Evolutionary conservation across 1,140 invertebrate genomes (phyloP).

Genomic region (Ericerus pela): DNA sequence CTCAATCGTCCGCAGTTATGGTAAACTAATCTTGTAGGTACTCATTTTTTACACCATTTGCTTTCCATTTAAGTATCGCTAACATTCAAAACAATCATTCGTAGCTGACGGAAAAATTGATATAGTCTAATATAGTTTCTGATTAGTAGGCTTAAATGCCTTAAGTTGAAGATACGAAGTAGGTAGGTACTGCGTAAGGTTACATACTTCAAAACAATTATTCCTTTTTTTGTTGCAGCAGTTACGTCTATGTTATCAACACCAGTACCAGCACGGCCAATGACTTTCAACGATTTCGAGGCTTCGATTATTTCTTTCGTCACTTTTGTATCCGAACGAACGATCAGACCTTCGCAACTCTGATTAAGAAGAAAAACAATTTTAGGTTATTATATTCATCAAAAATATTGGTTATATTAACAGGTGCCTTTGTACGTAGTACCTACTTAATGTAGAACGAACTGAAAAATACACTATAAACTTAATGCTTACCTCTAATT

Average conservation of each 20-base stretch:
- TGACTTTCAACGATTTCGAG: slow-evolving; percentile 58
- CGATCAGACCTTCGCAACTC: slow-evolving; percentile 73
- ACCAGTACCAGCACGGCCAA: slow-evolving; percentile 90
- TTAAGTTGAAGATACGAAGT: no score
- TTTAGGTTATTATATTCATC: not conserved
- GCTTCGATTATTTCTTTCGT: slow-evolving; percentile 76
- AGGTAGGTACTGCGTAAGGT: no score
- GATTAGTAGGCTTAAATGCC: no score
- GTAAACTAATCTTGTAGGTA: no score
- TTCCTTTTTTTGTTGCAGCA: slow-evolving; percentile 66
- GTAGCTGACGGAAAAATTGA: no score
- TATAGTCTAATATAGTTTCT: no score
- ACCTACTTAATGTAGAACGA: not conserved
- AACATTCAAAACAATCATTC: no score
- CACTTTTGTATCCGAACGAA: slow-evolving; percentile 90
- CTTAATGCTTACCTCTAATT: slow-evolving; percentile 64
- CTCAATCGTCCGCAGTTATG: no score
- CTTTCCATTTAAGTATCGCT: no score
- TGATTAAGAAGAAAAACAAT: not conserved
- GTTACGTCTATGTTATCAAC: slow-evolving; percentile 92
- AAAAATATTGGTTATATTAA: not conserved
- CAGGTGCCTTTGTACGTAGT: not conserved
- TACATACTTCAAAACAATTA: slow-evolving; percentile 88
- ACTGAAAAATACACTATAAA: not conserved
- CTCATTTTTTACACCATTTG: no score